phyloP scores from a whole-genome alignment of 2,113 vertebrate genomes.

The Picathartes gymnocephalus region DNA sequence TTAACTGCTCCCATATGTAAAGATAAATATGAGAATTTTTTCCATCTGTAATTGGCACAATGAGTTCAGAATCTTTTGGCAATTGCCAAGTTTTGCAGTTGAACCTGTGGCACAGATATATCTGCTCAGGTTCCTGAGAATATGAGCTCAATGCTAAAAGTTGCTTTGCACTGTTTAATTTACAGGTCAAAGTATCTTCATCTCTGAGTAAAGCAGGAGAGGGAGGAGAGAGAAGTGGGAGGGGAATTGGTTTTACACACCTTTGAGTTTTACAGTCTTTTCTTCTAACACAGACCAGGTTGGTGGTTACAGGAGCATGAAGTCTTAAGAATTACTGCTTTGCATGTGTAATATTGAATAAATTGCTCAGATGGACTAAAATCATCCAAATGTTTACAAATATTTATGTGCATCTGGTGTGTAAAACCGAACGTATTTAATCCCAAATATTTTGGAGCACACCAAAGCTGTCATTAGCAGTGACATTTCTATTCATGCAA shows the following conservation, averaged over 20 bases:
- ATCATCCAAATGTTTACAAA: not conserved
- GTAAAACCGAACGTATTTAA: not conserved
- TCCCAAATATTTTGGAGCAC: not conserved
- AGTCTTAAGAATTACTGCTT: not conserved
- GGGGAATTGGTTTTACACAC: not conserved
- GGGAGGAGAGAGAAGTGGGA: not conserved
- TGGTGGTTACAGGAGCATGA: not conserved
- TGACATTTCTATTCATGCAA: conserved; percentile 10
- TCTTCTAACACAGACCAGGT: not conserved
- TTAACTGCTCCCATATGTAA: not conserved
- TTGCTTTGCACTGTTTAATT: not conserved
- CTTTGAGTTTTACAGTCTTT: not conserved
- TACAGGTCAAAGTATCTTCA: not conserved
- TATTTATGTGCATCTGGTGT: not conserved
- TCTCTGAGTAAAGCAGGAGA: not conserved
- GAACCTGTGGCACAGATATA: not conserved
- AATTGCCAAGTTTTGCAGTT: not conserved
- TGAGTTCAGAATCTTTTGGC: not conserved
- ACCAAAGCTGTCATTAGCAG: not conserved
- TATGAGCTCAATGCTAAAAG: not conserved
- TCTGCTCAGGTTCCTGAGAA: not conserved
- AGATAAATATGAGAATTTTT: not conserved
- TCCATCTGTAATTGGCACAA: not conserved
- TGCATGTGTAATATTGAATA: not conserved
- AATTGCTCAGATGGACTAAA: not conserved